These are phyloP conservation scores for Rachycentron canadum DNA, from an alignment of 2,797 vertebrate species.

Conservation along the genomic window DNA sequence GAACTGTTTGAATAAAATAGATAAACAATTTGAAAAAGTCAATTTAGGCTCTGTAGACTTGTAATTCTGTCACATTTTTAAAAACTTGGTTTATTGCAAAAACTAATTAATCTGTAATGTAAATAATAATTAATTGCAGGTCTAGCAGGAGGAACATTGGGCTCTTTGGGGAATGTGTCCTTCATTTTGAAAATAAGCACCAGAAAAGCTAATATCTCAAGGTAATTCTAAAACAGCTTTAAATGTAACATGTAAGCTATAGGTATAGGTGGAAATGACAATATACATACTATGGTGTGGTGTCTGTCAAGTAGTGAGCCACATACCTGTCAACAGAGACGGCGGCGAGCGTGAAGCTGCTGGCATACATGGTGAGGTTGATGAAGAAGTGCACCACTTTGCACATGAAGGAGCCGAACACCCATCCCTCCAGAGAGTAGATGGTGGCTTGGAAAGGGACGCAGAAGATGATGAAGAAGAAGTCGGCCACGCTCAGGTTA, in stretches of 20 bases:
- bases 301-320: no score
- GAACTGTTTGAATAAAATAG: background rate
- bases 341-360: conserved; percentile 92
- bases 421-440: conserved; percentile 92
- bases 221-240: background rate
- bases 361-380: conserved; percentile 94
- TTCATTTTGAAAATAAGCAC: background rate
- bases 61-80: background rate
- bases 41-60: background rate
- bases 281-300: background rate
- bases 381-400: conserved; percentile 94
- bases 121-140: background rate
- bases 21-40: background rate
- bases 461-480: conserved; percentile 95
- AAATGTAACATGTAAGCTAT: background rate
- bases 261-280: no score
- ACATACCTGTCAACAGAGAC: conserved; percentile 92
- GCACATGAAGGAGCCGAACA: conserved; percentile 93
- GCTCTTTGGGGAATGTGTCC: background rate
- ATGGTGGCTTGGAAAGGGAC: conserved; percentile 95
- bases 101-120: background rate
- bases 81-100: background rate
- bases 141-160: background rate
- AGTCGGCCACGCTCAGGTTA: conserved; percentile 92
- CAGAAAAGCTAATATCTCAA: background rate